Percentiles rank a stretch among this genome's conserved stretches.
These are phyloP conservation scores for Rhinoraja longicauda DNA, from an alignment of 2,797 vertebrate genomes.

Conservation along the genomic window DNA sequence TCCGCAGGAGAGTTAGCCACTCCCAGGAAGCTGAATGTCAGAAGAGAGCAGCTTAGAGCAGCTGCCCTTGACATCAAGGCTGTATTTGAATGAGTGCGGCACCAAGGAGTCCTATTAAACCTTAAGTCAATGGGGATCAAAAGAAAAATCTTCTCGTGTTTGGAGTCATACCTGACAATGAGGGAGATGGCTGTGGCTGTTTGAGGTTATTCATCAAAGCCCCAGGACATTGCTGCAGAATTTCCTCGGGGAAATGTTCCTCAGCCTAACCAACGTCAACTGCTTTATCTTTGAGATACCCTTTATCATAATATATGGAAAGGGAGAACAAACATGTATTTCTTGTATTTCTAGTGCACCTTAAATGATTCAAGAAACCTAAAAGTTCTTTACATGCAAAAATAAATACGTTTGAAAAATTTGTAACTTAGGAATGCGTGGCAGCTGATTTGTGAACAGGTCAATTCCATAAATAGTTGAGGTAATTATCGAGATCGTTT, in stretches of 20 bases:
- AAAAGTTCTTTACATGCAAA: background rate
- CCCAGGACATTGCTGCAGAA: background rate
- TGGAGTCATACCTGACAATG: background rate
- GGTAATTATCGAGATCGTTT: background rate
- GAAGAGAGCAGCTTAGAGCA: background rate
- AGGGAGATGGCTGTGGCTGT: background rate
- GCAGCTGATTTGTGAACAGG: background rate
- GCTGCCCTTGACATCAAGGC: background rate
- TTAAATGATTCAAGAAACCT: background rate
- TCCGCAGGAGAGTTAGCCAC: background rate
- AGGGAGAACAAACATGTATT: background rate
- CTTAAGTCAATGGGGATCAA: constrained; percentile 22
- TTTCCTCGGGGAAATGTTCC: constrained; percentile 17
- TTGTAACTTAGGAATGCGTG: background rate
- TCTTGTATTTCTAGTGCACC: background rate
- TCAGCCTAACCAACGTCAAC: background rate
- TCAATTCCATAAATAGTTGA: background rate
- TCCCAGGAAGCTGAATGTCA: background rate
- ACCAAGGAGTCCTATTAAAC: background rate
- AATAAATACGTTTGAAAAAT: background rate
- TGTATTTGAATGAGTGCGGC: background rate
- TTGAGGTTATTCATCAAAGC: constrained; percentile 10
- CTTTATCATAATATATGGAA: background rate
- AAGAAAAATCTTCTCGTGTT: background rate
- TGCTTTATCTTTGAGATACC: background rate